Evolutionary conservation across 2,888 invertebrate species (phyloP), one percentile per base, ranked within the genome.

Genomic region (Phengaris arion): DNA sequence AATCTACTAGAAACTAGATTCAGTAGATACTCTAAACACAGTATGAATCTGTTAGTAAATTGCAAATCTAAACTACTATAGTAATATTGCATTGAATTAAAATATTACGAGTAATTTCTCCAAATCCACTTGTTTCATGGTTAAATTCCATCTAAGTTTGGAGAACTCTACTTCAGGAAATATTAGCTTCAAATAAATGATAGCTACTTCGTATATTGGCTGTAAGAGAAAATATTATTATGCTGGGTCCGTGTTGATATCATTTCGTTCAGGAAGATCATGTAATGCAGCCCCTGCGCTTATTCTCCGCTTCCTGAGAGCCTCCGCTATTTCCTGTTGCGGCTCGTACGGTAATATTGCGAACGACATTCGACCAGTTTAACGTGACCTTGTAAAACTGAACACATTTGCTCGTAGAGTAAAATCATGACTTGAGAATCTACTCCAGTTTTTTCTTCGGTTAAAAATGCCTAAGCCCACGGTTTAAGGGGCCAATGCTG

Each of bases 261-360:
- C 46, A n/a, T 69, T 69, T 15, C n/a, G 46, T 48, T 6, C 69
- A 46, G 69, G 69, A 68, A 69, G 46, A 68, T 68, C 46, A 45
- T 69, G 48, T 69, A 48, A 69, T 69, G 69, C 46, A n/a, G 13
- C 69, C 46, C n/a, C 48, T 6, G 46, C 69, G 69, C 68, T 68
- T 69, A 69, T 48, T 69, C 48, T 8, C 46, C 13, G 48, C 15
- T 69, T 69, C 69, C 69, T 69, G 69, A 69, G 48, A 69, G 13
- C 69, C 48, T 15, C 9, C 9, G 46, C 69, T 69, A 69, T 69
- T 69, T 69, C 69, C 69, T 69, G 8, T 69, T 9, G 68, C 35
- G n/a, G n/a, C n/a, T 48, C 46, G n/a, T 68, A 69, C 48, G 48
- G 8, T 46, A 68, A 48, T 69, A n/a, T 12, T 64, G 35, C 9